phyloP scores from a whole-genome alignment of 2,113 vertebrate genomes.

The Microcebus ravelobensis region DNA sequence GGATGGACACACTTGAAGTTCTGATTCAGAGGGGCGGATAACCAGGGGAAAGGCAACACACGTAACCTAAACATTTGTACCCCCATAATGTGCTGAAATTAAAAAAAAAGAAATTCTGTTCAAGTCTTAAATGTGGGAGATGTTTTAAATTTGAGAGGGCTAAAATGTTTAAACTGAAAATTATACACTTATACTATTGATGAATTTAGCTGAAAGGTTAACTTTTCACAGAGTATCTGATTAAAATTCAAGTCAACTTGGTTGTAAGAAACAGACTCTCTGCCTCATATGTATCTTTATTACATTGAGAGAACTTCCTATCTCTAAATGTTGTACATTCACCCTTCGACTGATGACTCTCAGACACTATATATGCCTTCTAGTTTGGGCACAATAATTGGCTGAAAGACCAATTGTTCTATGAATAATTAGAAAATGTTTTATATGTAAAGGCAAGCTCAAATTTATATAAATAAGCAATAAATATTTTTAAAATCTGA shows the following conservation, averaged over 20 bases:
- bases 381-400: background rate
- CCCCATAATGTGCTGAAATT: too few species aligned
- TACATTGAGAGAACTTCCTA: background rate
- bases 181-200: background rate
- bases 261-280: background rate
- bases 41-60: too few species aligned
- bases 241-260: background rate
- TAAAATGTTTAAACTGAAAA: background rate
- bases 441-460: background rate
- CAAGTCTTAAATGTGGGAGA: background rate
- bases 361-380: background rate
- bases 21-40: too few species aligned
- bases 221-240: background rate
- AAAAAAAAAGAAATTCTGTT: background rate
- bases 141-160: background rate
- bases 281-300: background rate
- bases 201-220: background rate
- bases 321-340: background rate
- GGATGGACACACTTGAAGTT: too few species aligned
- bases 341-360: background rate
- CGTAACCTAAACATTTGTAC: too few species aligned
- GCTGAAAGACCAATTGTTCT: background rate
- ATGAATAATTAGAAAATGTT: background rate
- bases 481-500: slow-evolving; percentile 3
- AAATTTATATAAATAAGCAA: background rate